Evolutionary conservation across 2,113 vertebrate species (phyloP), one percentile per base, ranked within the genome.

Genomic region (Regulus satrapa): DNA sequence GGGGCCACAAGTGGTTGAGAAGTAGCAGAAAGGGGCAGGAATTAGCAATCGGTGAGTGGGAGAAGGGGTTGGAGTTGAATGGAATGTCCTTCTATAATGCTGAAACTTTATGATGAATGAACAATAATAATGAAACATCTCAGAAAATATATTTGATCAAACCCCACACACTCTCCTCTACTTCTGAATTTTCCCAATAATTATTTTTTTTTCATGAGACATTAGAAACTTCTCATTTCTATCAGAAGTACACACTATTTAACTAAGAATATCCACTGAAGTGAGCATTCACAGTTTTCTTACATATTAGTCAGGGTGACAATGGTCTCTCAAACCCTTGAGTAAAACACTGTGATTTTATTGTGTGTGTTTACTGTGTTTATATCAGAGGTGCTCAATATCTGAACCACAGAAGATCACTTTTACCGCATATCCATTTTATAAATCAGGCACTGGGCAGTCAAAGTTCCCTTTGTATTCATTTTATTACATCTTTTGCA

Each of bases 121-220:
- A n/a, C n/a, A n/a, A n/a, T n/a, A n/a, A n/a, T n/a, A n/a, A n/a
- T n/a, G 7, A 80, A 83, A 11, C 5, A 58, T 23, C 3, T 8
- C 32, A 52, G 48, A 51, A 82, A 71, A 78, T 1, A 9, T 5
- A 4, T 23, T 74, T 45, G 8, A 49, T 68, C 38, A 49, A 13
- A 3, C 1, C 2, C 9, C 8, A 21, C 19, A 31, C 3, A 1
- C 12, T 36, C 14, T 51, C 6, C 14, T 52, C 18, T 2, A 38
- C 1, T 34, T 89, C 6, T 48, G 28, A 77, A 31, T 71, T 78
- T 62, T 62, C 6, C 6, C 41, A 61, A 64, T 23, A 81, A 24
- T 12, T 38, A 6, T 15, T 43, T 19, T 46, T 28, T 24, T 49
- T 40, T 13, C 2, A 32, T 36, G 7, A 87, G 40, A 51, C 63